Conservation (phyloP, 2,113 vertebrate species). For the Gallinago undulata region DNA sequence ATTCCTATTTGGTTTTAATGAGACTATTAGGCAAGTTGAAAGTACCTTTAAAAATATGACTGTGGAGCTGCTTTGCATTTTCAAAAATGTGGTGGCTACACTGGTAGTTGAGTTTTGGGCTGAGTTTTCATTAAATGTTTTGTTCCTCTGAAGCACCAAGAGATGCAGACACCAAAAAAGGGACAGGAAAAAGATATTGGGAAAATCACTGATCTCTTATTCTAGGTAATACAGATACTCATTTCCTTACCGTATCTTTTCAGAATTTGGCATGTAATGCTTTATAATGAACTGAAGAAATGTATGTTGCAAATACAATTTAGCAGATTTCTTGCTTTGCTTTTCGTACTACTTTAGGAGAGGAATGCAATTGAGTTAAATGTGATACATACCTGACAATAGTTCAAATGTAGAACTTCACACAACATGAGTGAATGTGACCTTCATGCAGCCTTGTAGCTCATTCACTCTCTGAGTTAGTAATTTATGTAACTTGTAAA, state of each 20-base stretch:
- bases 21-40: not conserved
- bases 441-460: not conserved
- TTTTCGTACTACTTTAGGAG: not conserved
- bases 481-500: not conserved
- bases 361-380: not conserved
- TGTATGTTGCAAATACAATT: not conserved
- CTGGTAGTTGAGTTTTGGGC: not conserved
- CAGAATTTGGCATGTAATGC: not conserved
- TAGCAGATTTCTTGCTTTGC: not conserved
- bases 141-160: not conserved
- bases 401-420: not conserved
- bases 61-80: not conserved
- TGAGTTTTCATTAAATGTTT: not conserved
- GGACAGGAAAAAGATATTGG: not conserved
- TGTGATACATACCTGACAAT: not conserved
- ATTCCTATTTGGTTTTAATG: not conserved
- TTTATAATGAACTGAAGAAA: not conserved
- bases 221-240: not conserved
- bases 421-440: not conserved
- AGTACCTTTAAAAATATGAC: not conserved
- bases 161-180: not conserved
- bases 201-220: not conserved
- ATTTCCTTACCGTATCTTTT: not conserved
- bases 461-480: not conserved
- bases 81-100: not conserved